A percentile compares a stretch with the other conserved stretches of the same genome.
Conservation (phyloP, 2,113 vertebrate species). For the Psephotus haematonotus region DNA sequence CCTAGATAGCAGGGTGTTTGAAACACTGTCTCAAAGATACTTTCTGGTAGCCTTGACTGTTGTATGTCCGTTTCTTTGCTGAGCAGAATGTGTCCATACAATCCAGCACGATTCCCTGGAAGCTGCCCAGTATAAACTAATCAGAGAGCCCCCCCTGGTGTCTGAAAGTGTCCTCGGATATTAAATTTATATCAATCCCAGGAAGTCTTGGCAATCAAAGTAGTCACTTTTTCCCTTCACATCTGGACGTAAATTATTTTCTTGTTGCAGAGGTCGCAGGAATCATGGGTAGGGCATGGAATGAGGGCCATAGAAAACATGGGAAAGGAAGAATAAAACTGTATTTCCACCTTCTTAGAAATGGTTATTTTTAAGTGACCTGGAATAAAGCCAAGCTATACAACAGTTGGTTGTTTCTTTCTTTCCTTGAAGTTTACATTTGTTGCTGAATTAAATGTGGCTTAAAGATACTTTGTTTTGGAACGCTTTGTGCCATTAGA, state of each 20-base stretch:
- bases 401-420: neutral
- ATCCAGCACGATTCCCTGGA: conserved; percentile 59
- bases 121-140: conserved; percentile 61
- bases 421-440: conserved; percentile 64
- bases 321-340: conserved; percentile 78
- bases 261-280: conserved; percentile 58
- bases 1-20: neutral
- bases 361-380: conserved; percentile 76
- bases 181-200: conserved; percentile 71
- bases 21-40: neutral
- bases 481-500: conserved; percentile 34
- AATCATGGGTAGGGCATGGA: conserved; percentile 75
- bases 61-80: neutral
- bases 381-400: conserved; percentile 68
- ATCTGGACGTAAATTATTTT: conserved; percentile 74
- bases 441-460: conserved; percentile 65
- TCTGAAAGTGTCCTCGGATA: conserved; percentile 62
- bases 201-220: conserved; percentile 74
- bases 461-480: conserved; percentile 67
- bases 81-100: neutral
- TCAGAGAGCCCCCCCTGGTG: conserved; percentile 73
- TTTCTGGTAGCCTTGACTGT: neutral
- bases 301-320: conserved; percentile 74
- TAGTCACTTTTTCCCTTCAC: conserved; percentile 71
- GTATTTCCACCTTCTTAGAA: conserved; percentile 78